A percentile compares a stretch with the other conserved stretches of the same genome.
phyloP scores from a whole-genome alignment of 2,888 invertebrate species.

The Byasa hedistus region DNA sequence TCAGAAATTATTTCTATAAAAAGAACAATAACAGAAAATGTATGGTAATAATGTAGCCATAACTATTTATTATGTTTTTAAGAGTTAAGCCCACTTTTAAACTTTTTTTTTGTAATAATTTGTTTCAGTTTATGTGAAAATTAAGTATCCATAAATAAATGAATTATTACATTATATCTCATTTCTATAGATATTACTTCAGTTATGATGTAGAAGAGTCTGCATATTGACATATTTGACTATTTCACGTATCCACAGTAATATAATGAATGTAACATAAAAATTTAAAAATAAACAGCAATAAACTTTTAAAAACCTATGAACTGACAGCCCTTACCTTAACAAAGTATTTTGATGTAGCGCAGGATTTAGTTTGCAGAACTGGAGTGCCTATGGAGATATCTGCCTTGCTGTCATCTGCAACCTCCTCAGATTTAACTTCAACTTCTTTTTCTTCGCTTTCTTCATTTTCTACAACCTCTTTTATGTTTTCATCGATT shows the following conservation, averaged over 20 bases:
- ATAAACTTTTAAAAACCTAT: background rate
- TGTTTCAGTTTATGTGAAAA: no score
- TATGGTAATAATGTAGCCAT: background rate
- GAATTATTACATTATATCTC: no score
- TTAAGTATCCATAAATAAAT: no score
- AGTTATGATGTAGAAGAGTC: no score
- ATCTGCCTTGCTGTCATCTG: conserved; percentile 6
- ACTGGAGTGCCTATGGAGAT: background rate
- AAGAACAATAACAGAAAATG: background rate
- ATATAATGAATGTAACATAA: no score
- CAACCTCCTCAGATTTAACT: background rate
- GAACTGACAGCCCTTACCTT: conserved; percentile 41
- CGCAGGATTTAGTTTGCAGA: conserved; percentile 1
- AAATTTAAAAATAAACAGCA: no score
- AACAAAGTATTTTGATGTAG: conserved; percentile 42
- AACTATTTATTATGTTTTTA: no score
- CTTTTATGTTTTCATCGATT: background rate
- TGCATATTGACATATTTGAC: no score
- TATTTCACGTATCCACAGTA: no score
- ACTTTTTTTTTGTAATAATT: background rate
- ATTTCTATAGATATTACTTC: no score
- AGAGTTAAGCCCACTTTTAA: no score
- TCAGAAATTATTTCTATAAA: background rate
- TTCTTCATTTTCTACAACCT: background rate
- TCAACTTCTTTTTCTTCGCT: background rate